Evolutionary conservation across 2,888 invertebrate species (phyloP), one percentile per base, ranked within the genome.

Genomic region (Apoderus coryli): DNA sequence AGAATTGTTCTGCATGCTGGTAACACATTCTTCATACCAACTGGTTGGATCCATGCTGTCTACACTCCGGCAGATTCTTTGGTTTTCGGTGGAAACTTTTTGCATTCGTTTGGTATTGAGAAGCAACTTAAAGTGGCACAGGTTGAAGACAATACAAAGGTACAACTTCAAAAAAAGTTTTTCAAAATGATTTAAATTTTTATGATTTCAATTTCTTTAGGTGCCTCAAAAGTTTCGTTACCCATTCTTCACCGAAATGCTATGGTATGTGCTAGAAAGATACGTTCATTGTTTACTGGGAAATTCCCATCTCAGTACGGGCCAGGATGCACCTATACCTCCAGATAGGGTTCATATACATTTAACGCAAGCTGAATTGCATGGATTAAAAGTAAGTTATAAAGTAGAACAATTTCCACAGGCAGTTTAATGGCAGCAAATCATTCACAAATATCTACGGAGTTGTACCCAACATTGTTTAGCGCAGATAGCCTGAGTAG

Each of bases 41-140:
- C 93, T 9, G 95, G 95, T 1, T 96, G 96, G 96, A 96, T 96
- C 39, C 96, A 96, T 63, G 95, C 93, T 2, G 96, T 96, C 3
- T 95, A 85, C 58, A 98, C 96, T 0, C 93, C 93, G 2, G 73
- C 77, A 35, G 95, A 96, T 59, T 90, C 93, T 0, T 64, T 98
- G 4, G 96, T 98, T 3, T 96, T 96, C 59, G 96, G 96, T 3
- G 96, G 96, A 1, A 98, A 96, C 59, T 96, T 96, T 59, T 63
- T 98, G 29, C 95, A 96, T 55, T 88, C 84, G 42, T 90, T 88
- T 53, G 89, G 90, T 10, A 92, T 96, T 44, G 86, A 89, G 39
- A 92, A 90, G 53, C 98, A 98, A 52, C 63, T 98, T 28, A 78
- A 86, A 57, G 88, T 92, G n/a, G 88, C 88, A 1, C 85, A 86